Evolutionary conservation across 2,113 vertebrate genomes (phyloP).

Genomic region (Salvator merianae): DNA sequence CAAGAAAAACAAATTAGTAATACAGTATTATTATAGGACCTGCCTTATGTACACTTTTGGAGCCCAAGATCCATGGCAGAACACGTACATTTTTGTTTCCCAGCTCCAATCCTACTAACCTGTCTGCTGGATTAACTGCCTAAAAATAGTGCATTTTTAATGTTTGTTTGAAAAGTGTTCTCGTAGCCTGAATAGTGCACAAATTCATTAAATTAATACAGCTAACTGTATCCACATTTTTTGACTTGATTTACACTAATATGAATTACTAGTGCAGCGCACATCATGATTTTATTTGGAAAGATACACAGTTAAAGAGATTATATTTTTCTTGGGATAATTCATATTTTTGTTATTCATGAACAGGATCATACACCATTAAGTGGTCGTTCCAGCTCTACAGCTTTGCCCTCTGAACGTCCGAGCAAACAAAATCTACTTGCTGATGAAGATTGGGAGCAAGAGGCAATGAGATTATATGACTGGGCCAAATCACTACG

Average conservation of each 20-base stretch:
- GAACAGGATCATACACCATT: background rate
- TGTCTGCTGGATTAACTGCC: background rate
- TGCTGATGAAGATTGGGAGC: conserved; percentile 64
- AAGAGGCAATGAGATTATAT: conserved; percentile 62
- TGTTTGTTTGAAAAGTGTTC: background rate
- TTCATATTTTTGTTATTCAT: background rate
- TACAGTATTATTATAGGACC: background rate
- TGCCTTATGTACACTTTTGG: background rate
- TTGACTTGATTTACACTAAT: background rate
- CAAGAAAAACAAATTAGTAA: background rate
- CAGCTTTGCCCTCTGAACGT: background rate
- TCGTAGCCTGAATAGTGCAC: background rate
- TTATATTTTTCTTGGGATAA: background rate
- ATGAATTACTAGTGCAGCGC: background rate
- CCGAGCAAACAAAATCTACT: conserved; percentile 12
- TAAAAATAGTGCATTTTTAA: background rate
- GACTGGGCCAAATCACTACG: conserved; percentile 54
- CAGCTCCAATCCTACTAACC: background rate
- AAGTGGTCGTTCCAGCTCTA: accelerated
- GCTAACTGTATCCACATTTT: background rate
- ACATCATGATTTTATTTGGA: background rate
- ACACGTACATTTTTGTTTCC: background rate
- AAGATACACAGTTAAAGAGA: too few relatives aligned
- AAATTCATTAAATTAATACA: background rate
- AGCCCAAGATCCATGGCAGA: background rate